phyloP scores from a whole-genome alignment of 2,113 vertebrate species.

The Prochilodus magdalenae region DNA sequence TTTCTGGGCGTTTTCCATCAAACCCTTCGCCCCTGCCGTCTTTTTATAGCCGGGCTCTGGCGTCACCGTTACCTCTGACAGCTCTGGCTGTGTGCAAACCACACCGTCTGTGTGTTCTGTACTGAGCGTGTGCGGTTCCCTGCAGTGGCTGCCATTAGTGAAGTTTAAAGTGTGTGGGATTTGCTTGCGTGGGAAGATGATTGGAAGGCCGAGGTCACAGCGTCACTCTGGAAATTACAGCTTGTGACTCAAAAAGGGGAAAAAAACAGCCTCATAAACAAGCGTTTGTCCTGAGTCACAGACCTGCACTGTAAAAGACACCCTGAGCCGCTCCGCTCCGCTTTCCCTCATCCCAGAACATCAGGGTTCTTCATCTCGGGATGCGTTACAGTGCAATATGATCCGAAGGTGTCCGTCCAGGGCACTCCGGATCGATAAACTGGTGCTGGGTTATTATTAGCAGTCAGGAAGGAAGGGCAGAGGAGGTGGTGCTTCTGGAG shows the following conservation, averaged over 20 bases:
- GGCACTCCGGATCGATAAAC: not conserved
- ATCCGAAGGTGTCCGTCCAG: conserved; percentile 9
- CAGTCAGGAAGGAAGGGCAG: not conserved
- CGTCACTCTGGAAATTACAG: conserved; percentile 18
- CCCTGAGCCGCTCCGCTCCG: not conserved
- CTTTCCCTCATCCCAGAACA: not conserved
- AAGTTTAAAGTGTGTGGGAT: conserved; percentile 4
- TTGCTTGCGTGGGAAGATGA: conserved; percentile 2
- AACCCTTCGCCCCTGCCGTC: not conserved
- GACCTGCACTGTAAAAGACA: not conserved
- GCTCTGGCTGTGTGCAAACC: not conserved
- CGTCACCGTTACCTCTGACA: not conserved
- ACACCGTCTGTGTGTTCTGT: not conserved
- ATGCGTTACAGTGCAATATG: conserved; percentile 22
- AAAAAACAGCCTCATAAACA: not conserved
- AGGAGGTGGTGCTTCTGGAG: not conserved
- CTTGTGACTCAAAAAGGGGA: not conserved
- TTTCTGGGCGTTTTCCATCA: not conserved
- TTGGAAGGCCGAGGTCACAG: conserved; percentile 18
- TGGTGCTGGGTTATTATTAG: conserved; percentile 26
- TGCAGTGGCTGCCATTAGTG: not conserved
- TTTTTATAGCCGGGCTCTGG: not conserved
- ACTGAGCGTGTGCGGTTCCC: not conserved
- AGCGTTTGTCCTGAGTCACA: conserved; percentile 5
- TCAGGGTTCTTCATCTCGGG: not conserved